A percentile compares a stretch with the other conserved stretches of the same genome.
Evolutionary conservation across 2,888 invertebrate species (phyloP).

Genomic region (Labia minor): DNA sequence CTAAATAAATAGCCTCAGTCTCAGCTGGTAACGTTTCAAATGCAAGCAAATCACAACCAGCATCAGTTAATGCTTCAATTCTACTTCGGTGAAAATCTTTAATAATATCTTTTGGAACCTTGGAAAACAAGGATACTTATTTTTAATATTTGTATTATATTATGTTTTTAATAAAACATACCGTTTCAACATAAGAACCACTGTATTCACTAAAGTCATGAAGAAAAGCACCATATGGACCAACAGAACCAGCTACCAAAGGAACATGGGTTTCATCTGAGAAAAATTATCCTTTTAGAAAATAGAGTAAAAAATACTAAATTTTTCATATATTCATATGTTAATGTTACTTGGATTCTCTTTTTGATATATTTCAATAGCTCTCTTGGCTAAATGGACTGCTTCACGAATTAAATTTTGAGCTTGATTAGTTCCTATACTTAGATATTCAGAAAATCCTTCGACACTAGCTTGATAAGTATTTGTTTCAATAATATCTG

Average conservation of each 20-base stretch:
- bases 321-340: too few relatives aligned
- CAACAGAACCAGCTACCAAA: conserved; percentile 76
- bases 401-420: conserved; percentile 60
- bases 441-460: conserved; percentile 64
- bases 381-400: conserved; percentile 61
- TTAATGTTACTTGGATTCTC: conserved; percentile 14
- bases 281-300: background rate
- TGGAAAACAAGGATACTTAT: too few relatives aligned
- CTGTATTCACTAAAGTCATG: conserved; percentile 89
- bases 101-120: conserved; percentile 43
- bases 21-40: conserved; percentile 86
- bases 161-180: too few relatives aligned
- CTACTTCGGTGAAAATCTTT: conserved; percentile 77
- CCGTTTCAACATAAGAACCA: conserved; percentile 64
- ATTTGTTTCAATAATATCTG: conserved; percentile 76
- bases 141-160: too few relatives aligned
- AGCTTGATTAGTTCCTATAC: conserved; percentile 54
- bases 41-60: conserved; percentile 74
- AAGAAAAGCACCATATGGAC: conserved; percentile 83
- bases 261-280: conserved; percentile 35
- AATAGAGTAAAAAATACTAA: background rate
- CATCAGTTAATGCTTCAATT: conserved; percentile 64
- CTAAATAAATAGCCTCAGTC: conserved; percentile 69
- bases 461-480: conserved; percentile 79
- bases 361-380: conserved; percentile 40